phyloP scores from a whole-genome alignment of 2,113 vertebrate species.

The Gallinago undulata region DNA sequence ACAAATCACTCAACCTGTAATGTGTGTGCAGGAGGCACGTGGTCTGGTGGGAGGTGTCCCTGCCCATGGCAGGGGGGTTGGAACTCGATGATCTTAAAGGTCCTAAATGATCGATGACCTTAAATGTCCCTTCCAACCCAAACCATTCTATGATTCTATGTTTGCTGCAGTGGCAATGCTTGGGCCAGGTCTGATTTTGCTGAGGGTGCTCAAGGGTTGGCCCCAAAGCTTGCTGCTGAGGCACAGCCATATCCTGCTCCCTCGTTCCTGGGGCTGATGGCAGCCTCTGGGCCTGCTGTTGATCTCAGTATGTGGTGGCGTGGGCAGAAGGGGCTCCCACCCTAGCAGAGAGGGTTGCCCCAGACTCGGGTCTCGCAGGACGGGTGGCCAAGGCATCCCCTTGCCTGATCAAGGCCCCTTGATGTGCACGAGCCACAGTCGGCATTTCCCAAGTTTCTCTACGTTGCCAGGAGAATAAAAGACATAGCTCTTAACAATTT shows the following conservation, averaged over 20 bases:
- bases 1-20: no score
- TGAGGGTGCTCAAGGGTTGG: not conserved
- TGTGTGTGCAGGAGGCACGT: no score
- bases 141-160: no score
- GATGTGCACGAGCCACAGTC: accelerated
- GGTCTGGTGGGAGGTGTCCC: no score
- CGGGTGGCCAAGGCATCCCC: not conserved
- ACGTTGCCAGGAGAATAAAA: not conserved
- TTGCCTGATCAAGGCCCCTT: not conserved
- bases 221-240: not conserved
- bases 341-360: not conserved
- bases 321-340: not conserved
- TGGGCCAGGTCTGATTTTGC: accelerated
- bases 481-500: slow-evolving; percentile 6
- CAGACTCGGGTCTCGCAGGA: accelerated
- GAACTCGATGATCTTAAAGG: no score
- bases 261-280: not conserved
- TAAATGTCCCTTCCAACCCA: no score
- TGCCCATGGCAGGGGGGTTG: no score
- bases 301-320: not conserved
- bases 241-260: not conserved
- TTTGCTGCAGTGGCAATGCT: not conserved
- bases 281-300: not conserved
- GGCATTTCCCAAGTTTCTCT: not conserved
- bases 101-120: no score